Evolutionary conservation across 2,888 invertebrate genomes (phyloP).

Genomic region (Deilephila elpenor): DNA sequence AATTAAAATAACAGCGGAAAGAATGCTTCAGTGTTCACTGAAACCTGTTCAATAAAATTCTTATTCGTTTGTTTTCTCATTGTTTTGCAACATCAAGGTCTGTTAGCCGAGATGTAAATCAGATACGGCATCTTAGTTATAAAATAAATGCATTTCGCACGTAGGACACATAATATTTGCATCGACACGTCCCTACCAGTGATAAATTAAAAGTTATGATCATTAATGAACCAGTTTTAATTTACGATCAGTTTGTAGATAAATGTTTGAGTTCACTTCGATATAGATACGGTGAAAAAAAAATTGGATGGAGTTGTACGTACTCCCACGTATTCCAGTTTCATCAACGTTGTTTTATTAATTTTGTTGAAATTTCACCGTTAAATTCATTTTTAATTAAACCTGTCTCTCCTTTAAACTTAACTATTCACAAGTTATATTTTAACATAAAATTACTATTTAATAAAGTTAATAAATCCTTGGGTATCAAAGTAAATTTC

Average conservation of each 20-base stretch:
- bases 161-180: slow-evolving; percentile 58
- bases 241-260: slow-evolving; percentile 71
- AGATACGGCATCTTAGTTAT: slow-evolving; percentile 49
- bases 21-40: slow-evolving; percentile 4
- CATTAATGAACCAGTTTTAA: slow-evolving; percentile 78
- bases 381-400: no score
- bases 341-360: slow-evolving; percentile 9
- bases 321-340: slow-evolving; percentile 43
- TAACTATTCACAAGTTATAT: no score
- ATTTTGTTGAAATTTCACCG: no score
- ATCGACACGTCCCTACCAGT: slow-evolving; percentile 61
- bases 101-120: slow-evolving; percentile 40
- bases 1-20: slow-evolving; percentile 26
- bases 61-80: not conserved
- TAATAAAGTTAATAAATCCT: not conserved
- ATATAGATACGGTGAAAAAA: slow-evolving; percentile 59
- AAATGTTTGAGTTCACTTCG: slow-evolving; percentile 62
- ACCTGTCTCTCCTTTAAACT: no score
- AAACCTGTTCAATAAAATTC: not conserved
- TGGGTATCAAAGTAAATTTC: slow-evolving; percentile 3
- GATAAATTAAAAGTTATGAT: slow-evolving; percentile 76
- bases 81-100: not conserved
- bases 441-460: no score
- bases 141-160: slow-evolving; percentile 61
- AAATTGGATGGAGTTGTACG: slow-evolving; percentile 57